These are phyloP conservation scores for Neotoxoptera formosana DNA, from an alignment of 1,140 invertebrate species.

Conservation along the genomic window DNA sequence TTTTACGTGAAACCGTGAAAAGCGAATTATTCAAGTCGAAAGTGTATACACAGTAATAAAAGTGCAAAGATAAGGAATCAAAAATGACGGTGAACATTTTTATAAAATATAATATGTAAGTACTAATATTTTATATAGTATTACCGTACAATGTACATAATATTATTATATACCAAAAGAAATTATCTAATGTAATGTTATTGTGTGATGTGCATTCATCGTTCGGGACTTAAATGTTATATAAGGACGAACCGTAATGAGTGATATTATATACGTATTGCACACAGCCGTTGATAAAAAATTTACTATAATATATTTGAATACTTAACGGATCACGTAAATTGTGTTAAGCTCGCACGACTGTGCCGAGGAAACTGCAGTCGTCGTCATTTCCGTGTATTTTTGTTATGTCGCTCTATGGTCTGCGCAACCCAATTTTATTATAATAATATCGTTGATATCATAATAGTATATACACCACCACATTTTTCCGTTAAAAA, in stretches of 20 bases:
- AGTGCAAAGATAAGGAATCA: background rate
- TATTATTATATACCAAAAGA: background rate
- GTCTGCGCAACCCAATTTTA: background rate
- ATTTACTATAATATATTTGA: background rate
- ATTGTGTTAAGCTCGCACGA: background rate
- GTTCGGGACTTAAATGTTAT: background rate
- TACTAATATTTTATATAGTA: background rate
- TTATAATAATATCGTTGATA: background rate
- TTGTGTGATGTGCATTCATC: background rate
- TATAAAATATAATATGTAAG: background rate
- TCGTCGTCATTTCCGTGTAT: background rate
- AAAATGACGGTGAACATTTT: background rate
- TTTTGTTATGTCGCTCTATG: background rate
- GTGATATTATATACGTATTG: background rate
- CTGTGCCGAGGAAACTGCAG: background rate
- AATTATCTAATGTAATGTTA: background rate
- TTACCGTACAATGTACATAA: background rate
- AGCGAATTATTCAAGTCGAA: background rate
- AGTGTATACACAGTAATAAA: background rate
- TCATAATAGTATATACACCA: background rate
- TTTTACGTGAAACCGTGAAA: background rate
- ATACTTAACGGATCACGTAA: background rate
- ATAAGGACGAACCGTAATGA: background rate
- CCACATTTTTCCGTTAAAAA: background rate
- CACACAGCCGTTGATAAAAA: background rate